Percentiles rank a stretch among this genome's conserved stretches.
Conservation (phyloP, 2,113 vertebrate species). For the Dascyllus trimaculatus region DNA sequence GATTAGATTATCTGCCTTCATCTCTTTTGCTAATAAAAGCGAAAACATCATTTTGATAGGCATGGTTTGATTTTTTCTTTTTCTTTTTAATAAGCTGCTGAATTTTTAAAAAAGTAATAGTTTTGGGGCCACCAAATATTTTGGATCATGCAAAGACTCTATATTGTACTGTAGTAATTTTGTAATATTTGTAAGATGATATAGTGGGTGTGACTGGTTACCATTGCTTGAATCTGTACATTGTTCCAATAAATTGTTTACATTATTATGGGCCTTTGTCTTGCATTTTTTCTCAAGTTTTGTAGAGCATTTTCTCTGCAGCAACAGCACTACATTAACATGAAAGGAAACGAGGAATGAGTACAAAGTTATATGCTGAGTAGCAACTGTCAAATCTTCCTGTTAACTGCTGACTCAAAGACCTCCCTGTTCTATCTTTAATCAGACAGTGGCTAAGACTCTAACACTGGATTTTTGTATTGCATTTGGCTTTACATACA, state of each 20-base stretch:
- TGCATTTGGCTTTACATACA: too few relatives aligned
- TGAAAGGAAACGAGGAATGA: too few relatives aligned
- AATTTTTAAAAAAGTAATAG: conserved; percentile 89
- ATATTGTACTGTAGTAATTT: conserved; percentile 99
- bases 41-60: conserved; percentile 94
- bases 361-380: too few relatives aligned
- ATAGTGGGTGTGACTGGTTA: conserved; percentile 97
- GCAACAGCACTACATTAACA: not conserved
- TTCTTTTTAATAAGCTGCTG: conserved; percentile 96
- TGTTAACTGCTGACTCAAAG: too few relatives aligned
- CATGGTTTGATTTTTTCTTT: conserved; percentile 91
- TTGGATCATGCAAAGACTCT: conserved; percentile 99
- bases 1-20: conserved; percentile 91
- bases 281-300: not conserved
- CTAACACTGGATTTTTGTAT: too few relatives aligned
- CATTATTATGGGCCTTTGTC: conserved; percentile 78
- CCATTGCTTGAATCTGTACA: conserved; percentile 97
- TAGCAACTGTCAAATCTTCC: too few relatives aligned
- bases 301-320: not conserved
- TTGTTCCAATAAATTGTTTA: conserved; percentile 98
- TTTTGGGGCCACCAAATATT: conserved; percentile 99
- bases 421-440: too few relatives aligned
- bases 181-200: conserved; percentile 99
- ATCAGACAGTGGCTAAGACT: too few relatives aligned
- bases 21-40: conserved; percentile 86